Evolutionary conservation across 1,140 invertebrate genomes (phyloP).

Genomic region (Lordiphosa mommai): DNA sequence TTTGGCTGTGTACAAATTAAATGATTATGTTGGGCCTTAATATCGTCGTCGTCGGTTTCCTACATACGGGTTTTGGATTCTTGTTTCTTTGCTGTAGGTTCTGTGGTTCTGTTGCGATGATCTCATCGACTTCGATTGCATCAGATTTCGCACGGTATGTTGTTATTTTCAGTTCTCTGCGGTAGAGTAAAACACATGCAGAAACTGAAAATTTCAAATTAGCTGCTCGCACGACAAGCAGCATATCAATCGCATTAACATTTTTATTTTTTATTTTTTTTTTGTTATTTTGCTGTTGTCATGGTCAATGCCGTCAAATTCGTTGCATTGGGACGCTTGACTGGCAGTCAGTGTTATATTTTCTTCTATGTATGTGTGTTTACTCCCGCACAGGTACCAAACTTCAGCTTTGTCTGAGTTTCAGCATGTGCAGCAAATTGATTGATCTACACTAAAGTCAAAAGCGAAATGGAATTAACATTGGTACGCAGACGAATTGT

Average conservation of each 20-base stretch:
- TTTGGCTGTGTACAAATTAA: neutral
- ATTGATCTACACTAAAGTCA: slow-evolving; percentile 48
- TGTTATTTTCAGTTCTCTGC: slow-evolving; percentile 9
- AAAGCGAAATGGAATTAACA: slow-evolving; percentile 9
- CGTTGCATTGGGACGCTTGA: slow-evolving; percentile 40
- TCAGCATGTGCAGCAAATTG: slow-evolving; percentile 49
- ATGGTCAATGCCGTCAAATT: slow-evolving; percentile 57
- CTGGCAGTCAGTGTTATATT: slow-evolving; percentile 18
- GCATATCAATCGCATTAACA: neutral
- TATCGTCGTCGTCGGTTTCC: neutral
- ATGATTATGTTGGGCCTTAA: slow-evolving; percentile 19
- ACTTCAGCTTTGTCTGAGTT: slow-evolving; percentile 24
- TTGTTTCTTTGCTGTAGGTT: slow-evolving; percentile 33
- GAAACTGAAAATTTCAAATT: slow-evolving; percentile 26
- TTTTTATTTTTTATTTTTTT: neutral
- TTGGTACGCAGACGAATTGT: slow-evolving; percentile 21
- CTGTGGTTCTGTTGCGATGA: slow-evolving; percentile 39
- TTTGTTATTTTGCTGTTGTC: slow-evolving; percentile 1
- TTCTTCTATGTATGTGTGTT: neutral
- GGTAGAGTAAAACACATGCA: slow-evolving; percentile 55
- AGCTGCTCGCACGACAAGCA: neutral
- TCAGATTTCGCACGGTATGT: slow-evolving; percentile 71
- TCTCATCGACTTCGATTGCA: slow-evolving; percentile 77
- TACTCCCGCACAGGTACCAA: neutral
- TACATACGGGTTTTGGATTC: slow-evolving; percentile 18